These are phyloP conservation scores for Nyleta sp. DNA, from an alignment of 2,888 invertebrate species.

Conservation along the genomic window DNA sequence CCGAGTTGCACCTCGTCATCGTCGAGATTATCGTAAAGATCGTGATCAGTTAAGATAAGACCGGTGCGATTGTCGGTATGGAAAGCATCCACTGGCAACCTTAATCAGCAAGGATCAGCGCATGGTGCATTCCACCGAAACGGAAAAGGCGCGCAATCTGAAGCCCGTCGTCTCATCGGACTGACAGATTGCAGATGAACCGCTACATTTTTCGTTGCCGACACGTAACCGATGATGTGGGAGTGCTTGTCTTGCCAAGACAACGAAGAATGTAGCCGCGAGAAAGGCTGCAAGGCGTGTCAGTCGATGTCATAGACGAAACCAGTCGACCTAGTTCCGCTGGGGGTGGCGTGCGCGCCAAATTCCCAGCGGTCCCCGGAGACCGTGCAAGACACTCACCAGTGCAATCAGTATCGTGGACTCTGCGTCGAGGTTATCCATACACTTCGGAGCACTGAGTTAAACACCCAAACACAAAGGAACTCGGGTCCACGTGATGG, in stretches of 20 bases:
- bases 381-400: constrained; percentile 46
- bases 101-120: constrained; percentile 7
- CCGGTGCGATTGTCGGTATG: constrained; percentile 5
- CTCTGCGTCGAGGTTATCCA: constrained; percentile 35
- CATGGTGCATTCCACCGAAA: neutral
- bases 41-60: constrained; percentile 14
- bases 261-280: constrained; percentile 59
- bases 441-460: constrained; percentile 40
- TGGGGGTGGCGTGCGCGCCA: constrained; percentile 2
- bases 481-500: constrained; percentile 54
- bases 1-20: neutral
- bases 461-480: constrained; percentile 41
- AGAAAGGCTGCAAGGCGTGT: constrained; percentile 63
- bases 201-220: constrained; percentile 32
- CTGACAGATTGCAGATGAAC: constrained; percentile 51
- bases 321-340: constrained; percentile 52
- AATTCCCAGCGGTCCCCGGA: too few relatives aligned
- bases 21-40: constrained; percentile 7
- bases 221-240: constrained; percentile 40
- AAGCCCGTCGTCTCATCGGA: constrained; percentile 20
- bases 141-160: constrained; percentile 47
- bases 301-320: constrained; percentile 55
- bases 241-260: constrained; percentile 52
- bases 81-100: constrained; percentile 2
- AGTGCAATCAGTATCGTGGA: constrained; percentile 31